Percentiles rank a stretch among this genome's conserved stretches.
phyloP scores from a whole-genome alignment of 2,888 invertebrate species.

The Philopedon plagiatum region DNA sequence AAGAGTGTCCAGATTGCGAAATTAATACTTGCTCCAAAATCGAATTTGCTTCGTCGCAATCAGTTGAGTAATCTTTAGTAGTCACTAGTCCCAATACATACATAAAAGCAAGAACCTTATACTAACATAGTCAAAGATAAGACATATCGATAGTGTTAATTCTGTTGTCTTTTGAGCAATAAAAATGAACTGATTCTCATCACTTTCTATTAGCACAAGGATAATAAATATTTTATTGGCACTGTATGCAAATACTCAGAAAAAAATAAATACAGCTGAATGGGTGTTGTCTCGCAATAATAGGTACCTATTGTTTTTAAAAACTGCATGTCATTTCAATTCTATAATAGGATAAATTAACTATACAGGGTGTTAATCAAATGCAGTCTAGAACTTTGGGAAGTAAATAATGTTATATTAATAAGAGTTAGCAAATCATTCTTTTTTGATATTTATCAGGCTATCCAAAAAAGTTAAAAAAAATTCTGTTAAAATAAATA shows the following conservation, averaged over 20 bases:
- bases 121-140: neutral
- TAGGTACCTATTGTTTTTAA: conserved; percentile 1
- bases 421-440: too few relatives aligned
- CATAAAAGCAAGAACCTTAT: neutral
- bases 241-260: neutral
- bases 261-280: neutral
- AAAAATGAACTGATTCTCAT: conserved; percentile 7
- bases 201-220: conserved; percentile 7
- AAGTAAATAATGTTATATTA: too few relatives aligned
- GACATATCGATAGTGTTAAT: neutral
- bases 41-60: neutral
- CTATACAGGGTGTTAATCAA: neutral
- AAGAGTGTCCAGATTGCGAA: too few relatives aligned
- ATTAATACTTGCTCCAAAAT: neutral
- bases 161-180: neutral
- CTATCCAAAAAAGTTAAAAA: too few relatives aligned
- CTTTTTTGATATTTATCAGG: too few relatives aligned
- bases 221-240: neutral
- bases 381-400: too few relatives aligned
- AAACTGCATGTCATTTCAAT: neutral
- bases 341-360: neutral
- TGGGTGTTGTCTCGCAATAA: neutral
- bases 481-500: too few relatives aligned
- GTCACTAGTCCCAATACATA: too few relatives aligned
- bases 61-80: neutral